Conservation (phyloP, 2,797 vertebrate species). For the Prionace glauca region DNA sequence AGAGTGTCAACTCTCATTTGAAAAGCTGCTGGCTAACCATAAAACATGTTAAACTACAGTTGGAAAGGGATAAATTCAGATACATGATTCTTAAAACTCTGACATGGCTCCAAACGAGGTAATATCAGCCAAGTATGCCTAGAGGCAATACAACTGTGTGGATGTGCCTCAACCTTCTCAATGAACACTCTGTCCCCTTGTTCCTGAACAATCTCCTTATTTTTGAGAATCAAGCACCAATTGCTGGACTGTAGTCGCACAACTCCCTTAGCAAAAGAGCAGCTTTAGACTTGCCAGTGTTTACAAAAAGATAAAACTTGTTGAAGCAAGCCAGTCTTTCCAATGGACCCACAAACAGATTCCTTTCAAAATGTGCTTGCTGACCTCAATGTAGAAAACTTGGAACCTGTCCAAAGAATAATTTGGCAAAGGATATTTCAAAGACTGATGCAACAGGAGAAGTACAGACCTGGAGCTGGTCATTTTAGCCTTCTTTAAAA, state of each 20-base stretch:
- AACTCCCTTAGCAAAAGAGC: neutral
- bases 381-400: neutral
- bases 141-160: neutral
- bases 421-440: neutral
- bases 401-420: neutral
- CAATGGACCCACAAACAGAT: neutral
- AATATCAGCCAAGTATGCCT: neutral
- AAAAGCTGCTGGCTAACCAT: neutral
- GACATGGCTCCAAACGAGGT: neutral
- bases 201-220: neutral
- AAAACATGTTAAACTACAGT: neutral
- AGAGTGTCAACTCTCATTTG: neutral
- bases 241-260: neutral
- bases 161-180: neutral
- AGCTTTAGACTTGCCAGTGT: neutral
- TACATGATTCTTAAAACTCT: neutral
- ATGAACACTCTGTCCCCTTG: neutral
- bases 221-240: neutral
- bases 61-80: neutral
- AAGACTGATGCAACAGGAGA: neutral
- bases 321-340: neutral
- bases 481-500: neutral
- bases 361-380: neutral
- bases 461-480: neutral
- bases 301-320: constrained; percentile 21